Conservation (phyloP, 2,797 vertebrate species). For the Odontamblyopus rebecca region DNA sequence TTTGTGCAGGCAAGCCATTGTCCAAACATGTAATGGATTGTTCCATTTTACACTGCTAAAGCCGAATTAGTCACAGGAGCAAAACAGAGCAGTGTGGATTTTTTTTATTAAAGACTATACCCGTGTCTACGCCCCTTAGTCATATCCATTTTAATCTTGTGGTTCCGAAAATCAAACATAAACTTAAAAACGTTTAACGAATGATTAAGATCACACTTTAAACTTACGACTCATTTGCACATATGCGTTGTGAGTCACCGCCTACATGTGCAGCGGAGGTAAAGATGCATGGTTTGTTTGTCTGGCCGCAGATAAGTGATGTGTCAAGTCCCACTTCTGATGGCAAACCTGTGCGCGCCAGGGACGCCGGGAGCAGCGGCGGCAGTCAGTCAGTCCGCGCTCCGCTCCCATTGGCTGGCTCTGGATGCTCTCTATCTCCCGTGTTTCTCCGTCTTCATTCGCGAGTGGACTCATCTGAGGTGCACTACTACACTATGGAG, state of each 20-base stretch:
- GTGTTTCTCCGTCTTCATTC: conserved; percentile 48
- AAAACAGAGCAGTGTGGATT: too few species aligned
- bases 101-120: too few species aligned
- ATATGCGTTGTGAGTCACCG: not conserved
- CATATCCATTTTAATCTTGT: conserved; percentile 14
- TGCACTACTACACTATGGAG: conserved; percentile 49
- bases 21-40: not conserved
- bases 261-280: not conserved
- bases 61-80: too few species aligned
- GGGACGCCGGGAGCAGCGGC: conserved; percentile 42
- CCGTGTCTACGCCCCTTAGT: conserved; percentile 31
- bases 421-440: conserved; percentile 46
- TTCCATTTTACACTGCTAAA: not conserved
- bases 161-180: conserved; percentile 33
- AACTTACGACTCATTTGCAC: not conserved
- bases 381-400: conserved; percentile 51
- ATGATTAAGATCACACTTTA: not conserved
- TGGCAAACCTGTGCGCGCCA: conserved; percentile 51
- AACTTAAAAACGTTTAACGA: not conserved
- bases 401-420: conserved; percentile 71
- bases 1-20: not conserved
- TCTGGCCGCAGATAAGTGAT: conserved; percentile 17
- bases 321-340: conserved; percentile 38
- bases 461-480: conserved; percentile 47
- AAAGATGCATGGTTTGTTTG: not conserved